Conservation (phyloP, 2,113 vertebrate genomes). For the Callionymus lyra region DNA sequence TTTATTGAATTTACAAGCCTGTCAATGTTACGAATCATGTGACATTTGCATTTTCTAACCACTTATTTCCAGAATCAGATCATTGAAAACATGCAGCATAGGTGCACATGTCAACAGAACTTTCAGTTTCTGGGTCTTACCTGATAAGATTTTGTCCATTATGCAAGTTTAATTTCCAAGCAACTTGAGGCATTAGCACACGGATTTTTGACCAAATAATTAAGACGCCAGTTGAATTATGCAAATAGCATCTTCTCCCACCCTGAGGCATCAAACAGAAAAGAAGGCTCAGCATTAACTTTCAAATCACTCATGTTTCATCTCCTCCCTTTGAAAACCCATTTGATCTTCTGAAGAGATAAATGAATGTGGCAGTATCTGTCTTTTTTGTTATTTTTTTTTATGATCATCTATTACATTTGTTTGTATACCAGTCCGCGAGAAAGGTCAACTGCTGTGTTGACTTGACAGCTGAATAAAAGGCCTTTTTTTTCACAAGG, state of each 20-base stretch:
- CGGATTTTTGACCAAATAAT: conserved; percentile 57
- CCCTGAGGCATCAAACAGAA: conserved; percentile 21
- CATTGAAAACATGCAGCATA: not conserved
- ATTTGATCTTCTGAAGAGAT: conserved; percentile 29
- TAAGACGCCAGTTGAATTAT: conserved; percentile 60
- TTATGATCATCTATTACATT: no score
- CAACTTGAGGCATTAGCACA: conserved; percentile 63
- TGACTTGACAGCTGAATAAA: no score
- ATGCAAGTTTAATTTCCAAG: no score
- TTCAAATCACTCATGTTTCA: conserved; percentile 56
- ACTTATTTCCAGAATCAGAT: no score
- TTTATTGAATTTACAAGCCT: no score
- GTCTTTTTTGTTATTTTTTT: conserved; percentile 10
- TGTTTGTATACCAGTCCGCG: no score
- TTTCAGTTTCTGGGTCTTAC: not conserved
- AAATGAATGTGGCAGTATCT: conserved; percentile 7
- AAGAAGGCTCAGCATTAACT: conserved; percentile 53
- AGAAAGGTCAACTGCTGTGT: no score
- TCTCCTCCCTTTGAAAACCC: conserved; percentile 53
- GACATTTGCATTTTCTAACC: no score
- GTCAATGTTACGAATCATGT: no score
- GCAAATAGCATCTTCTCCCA: conserved; percentile 33
- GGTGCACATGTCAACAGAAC: not conserved
- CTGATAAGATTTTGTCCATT: no score
- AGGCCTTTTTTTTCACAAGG: no score